phyloP scores from a whole-genome alignment of 1,140 invertebrate species.

The Ips nitidus region DNA sequence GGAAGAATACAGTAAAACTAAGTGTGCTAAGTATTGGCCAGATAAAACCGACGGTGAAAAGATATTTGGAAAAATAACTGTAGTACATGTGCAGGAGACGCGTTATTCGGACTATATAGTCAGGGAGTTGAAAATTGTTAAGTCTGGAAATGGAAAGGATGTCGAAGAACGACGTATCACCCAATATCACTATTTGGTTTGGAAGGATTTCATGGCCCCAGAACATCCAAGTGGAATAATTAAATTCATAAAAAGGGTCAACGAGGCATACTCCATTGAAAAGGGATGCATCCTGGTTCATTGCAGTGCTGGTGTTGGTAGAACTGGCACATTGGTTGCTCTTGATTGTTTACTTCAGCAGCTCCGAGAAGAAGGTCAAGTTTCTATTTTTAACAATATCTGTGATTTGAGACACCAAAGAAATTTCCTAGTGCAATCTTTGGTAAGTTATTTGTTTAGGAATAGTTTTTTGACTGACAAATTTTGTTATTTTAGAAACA shows the following conservation, averaged over 20 bases:
- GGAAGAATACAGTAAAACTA: slow-evolving; percentile 91
- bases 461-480: slow-evolving; percentile 16
- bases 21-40: slow-evolving; percentile 93
- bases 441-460: slow-evolving; percentile 59
- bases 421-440: slow-evolving; percentile 90
- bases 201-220: slow-evolving; percentile 94
- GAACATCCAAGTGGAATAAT: slow-evolving; percentile 89
- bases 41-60: slow-evolving; percentile 76
- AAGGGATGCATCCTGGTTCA: slow-evolving; percentile 86
- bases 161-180: slow-evolving; percentile 71
- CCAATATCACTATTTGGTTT: slow-evolving; percentile 94
- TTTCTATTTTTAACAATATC: slow-evolving; percentile 87
- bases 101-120: slow-evolving; percentile 81
- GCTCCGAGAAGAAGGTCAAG: slow-evolving; percentile 75
- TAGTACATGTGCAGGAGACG: slow-evolving; percentile 75
- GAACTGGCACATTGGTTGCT: slow-evolving; percentile 89
- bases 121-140: slow-evolving; percentile 70
- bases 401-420: slow-evolving; percentile 85
- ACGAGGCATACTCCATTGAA: slow-evolving; percentile 82
- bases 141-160: slow-evolving; percentile 57
- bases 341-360: slow-evolving; percentile 87
- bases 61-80: slow-evolving; percentile 76
- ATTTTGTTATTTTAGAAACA: slow-evolving; percentile 72
- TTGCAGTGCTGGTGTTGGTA: slow-evolving; percentile 89
- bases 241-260: slow-evolving; percentile 86